A percentile compares a stretch with the other conserved stretches of the same genome.
phyloP scores from a whole-genome alignment of 2,888 invertebrate genomes.

The Ochropleura leucogaster region DNA sequence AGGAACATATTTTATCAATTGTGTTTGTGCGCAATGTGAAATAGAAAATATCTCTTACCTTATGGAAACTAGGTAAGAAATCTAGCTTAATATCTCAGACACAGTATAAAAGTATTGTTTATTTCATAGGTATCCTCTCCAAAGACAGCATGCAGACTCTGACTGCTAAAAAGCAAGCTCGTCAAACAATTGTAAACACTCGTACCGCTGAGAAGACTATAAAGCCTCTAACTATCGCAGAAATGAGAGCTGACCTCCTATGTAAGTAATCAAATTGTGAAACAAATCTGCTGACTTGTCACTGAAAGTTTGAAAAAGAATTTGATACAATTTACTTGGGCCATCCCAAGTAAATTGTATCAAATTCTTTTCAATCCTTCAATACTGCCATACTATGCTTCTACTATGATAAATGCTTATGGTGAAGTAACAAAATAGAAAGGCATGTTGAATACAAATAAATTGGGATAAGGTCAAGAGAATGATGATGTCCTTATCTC shows the following conservation, averaged over 20 bases:
- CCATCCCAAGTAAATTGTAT: background rate
- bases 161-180: conserved; percentile 77
- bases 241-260: conserved; percentile 77
- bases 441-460: background rate
- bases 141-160: conserved; percentile 74
- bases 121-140: conserved; percentile 77
- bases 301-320: background rate
- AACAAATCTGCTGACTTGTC: background rate
- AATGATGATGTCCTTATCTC: background rate
- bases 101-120: background rate
- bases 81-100: background rate
- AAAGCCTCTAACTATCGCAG: conserved; percentile 81
- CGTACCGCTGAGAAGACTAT: conserved; percentile 75
- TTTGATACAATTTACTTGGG: no score
- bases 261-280: conserved; percentile 66
- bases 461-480: background rate
- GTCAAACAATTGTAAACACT: conserved; percentile 69
- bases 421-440: background rate
- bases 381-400: background rate
- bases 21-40: background rate
- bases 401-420: background rate
- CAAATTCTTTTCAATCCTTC: background rate
- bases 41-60: background rate
- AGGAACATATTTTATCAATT: background rate
- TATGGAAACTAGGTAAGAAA: background rate